Conservation (phyloP, 2,797 vertebrate species). For the Cryptoblepharus egeriae region DNA sequence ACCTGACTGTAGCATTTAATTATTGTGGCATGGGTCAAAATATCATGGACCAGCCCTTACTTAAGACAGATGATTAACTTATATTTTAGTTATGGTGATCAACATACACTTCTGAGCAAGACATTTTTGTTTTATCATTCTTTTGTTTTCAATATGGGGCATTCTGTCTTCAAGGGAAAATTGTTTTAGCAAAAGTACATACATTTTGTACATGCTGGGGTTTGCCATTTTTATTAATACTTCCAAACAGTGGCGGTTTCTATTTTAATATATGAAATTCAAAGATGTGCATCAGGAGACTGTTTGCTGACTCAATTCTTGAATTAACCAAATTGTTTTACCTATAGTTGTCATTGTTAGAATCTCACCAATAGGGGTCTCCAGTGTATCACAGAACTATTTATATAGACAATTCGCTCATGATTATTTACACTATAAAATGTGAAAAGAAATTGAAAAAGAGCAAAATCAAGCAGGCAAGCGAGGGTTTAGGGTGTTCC, state of each 20-base stretch:
- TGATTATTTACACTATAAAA: conserved; percentile 72
- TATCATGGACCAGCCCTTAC: background rate
- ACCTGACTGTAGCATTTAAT: background rate
- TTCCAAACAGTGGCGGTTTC: conserved; percentile 16
- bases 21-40: background rate
- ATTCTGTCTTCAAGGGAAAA: conserved; percentile 5
- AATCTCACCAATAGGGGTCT: conserved; percentile 89
- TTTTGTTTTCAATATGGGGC: conserved; percentile 1
- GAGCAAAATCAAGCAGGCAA: background rate
- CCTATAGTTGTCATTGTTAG: conserved; percentile 2
- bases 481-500: conserved; percentile 48
- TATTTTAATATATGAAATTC: conserved; percentile 16
- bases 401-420: conserved; percentile 45
- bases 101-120: conserved; percentile 2
- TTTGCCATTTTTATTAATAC: conserved; percentile 28
- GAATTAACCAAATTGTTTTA: background rate
- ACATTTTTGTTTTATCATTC: conserved; percentile 9
- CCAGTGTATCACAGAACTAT: conserved; percentile 89
- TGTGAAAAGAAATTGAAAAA: conserved; percentile 10
- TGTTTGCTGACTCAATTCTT: background rate
- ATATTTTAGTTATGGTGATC: conserved; percentile 17
- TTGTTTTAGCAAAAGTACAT: background rate
- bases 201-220: conserved; percentile 21
- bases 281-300: background rate
- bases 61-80: conserved; percentile 18